These are phyloP conservation scores for Phortica variegata DNA, from an alignment of 1,140 invertebrate species.

Conservation along the genomic window DNA sequence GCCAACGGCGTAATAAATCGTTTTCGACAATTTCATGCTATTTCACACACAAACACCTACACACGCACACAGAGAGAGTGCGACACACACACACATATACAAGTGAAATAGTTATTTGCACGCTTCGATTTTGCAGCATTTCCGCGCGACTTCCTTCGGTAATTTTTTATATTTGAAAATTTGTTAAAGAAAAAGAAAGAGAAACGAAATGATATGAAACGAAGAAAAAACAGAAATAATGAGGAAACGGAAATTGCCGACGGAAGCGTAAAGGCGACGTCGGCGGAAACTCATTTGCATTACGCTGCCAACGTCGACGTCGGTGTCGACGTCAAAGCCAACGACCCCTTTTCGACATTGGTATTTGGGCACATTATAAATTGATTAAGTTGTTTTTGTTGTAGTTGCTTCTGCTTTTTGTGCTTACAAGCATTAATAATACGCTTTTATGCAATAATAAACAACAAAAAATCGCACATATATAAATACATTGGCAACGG, in stretches of 20 bases:
- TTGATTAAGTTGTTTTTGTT: constrained; percentile 30
- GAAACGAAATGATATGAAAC: constrained; percentile 4
- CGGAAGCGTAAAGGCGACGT: constrained; percentile 40
- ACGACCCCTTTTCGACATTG: constrained; percentile 31
- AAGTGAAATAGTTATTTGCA: background rate
- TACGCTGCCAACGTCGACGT: constrained; percentile 18
- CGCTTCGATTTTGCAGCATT: no score
- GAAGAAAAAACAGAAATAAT: constrained; percentile 35
- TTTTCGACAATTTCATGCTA: no score
- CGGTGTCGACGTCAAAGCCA: no score
- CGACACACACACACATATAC: constrained; percentile 1
- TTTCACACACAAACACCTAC: no score
- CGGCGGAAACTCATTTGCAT: constrained; percentile 48
- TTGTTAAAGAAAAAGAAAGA: constrained; percentile 3
- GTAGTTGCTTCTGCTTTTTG: no score
- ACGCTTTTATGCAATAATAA: no score
- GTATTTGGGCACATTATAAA: constrained; percentile 38
- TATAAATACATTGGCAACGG: no score
- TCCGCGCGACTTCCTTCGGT: no score
- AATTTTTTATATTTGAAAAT: background rate
- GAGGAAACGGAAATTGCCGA: constrained; percentile 54
- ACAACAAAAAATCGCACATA: no score
- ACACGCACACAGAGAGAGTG: constrained; percentile 26
- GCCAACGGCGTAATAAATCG: constrained; percentile 43
- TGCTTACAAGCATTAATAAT: constrained; percentile 50